These are phyloP conservation scores for Tenebrosternarchus preto DNA, from an alignment of 2,113 vertebrate genomes.

Conservation along the genomic window DNA sequence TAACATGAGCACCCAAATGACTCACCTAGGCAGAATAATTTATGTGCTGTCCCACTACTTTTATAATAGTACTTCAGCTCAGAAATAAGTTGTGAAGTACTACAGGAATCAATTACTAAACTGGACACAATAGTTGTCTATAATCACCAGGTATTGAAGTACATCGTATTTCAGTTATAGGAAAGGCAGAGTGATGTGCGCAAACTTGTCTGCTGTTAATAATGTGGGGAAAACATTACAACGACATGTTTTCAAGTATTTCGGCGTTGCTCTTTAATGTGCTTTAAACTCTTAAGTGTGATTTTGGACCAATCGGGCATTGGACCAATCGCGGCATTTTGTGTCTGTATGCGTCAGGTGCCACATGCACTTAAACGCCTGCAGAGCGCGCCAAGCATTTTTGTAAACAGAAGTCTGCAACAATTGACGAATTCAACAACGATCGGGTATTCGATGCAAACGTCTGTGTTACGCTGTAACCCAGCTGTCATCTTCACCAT, in stretches of 20 bases:
- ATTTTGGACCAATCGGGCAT: not conserved
- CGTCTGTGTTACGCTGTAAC: not conserved
- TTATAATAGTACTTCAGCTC: not conserved
- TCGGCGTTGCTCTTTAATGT: too few relatives aligned
- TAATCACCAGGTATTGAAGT: conserved; percentile 39
- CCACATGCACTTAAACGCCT: conserved; percentile 16
- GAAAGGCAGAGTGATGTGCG: not conserved
- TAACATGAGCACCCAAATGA: too few relatives aligned
- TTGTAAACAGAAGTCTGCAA: not conserved
- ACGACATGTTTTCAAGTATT: not conserved
- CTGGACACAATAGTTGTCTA: not conserved
- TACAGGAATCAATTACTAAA: conserved; percentile 42
- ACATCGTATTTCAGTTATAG: conserved; percentile 6
- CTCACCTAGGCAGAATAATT: too few relatives aligned
- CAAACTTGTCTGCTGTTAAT: not conserved
- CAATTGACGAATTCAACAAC: not conserved
- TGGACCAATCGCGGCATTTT: not conserved
- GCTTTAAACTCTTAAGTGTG: not conserved
- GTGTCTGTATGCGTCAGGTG: not conserved
- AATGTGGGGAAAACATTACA: conserved; percentile 11
- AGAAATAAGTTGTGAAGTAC: not conserved
- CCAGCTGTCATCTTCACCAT: not conserved
- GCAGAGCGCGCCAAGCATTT: not conserved
- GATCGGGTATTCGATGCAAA: not conserved
- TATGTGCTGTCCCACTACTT: not conserved